Percentiles rank a stretch among this genome's conserved stretches.
Evolutionary conservation across 2,888 invertebrate species (phyloP).

Genomic region (Lasiommata megera): DNA sequence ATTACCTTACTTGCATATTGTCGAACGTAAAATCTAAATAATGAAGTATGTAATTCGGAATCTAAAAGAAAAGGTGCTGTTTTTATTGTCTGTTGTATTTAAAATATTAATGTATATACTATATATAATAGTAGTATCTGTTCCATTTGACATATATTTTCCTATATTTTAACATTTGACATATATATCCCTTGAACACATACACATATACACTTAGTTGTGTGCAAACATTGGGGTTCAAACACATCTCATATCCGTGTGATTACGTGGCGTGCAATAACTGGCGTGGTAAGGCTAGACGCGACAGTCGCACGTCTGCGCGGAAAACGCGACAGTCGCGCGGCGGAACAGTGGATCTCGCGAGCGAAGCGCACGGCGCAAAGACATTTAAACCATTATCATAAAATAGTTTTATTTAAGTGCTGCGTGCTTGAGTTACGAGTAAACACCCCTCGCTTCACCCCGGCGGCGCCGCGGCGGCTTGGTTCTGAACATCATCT

Average conservation of each 20-base stretch:
- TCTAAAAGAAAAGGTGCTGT: too few species aligned
- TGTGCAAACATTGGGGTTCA: background rate
- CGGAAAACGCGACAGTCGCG: constrained; percentile 1
- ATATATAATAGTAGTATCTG: background rate
- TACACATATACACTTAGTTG: too few species aligned
- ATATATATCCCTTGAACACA: too few species aligned
- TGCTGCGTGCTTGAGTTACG: constrained; percentile 52
- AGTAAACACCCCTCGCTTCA: constrained; percentile 41
- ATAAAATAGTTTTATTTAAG: constrained; percentile 32
- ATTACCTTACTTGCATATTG: too few species aligned
- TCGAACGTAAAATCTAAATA: too few species aligned
- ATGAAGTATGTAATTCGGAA: too few species aligned
- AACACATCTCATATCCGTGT: background rate
- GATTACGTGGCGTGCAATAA: constrained; percentile 22
- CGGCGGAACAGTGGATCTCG: constrained; percentile 1
- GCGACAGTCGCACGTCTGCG: constrained; percentile 7
- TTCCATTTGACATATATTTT: too few species aligned
- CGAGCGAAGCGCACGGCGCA: constrained; percentile 55
- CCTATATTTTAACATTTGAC: too few species aligned
- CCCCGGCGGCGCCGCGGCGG: constrained; percentile 38
- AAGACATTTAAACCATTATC: constrained; percentile 32
- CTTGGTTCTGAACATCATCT: constrained; percentile 39
- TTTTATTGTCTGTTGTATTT: too few species aligned
- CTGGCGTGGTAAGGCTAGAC: constrained; percentile 23
- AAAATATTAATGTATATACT: too few species aligned